Base-by-base conservation (phyloP, 2,113 vertebrate species). In the Alligator sinensis region DNA sequence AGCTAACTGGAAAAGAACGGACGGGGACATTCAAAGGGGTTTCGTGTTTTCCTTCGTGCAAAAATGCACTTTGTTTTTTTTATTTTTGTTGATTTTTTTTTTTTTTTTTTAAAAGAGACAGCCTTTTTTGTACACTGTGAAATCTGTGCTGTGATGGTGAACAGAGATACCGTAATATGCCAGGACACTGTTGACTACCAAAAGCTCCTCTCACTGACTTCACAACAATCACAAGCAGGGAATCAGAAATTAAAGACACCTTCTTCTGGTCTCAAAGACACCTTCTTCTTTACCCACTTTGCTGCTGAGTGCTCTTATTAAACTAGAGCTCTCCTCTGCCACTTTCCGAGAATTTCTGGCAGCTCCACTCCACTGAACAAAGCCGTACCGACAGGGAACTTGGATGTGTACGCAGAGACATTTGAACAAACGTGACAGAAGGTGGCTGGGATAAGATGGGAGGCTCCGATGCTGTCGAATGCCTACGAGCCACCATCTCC, bases 271-370 rank as follows among this genome's bases (percentile, higher is more conserved):
- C 93, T 96, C 4, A 0, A 91, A 88, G 84, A 89, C 75, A 79
- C 11, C 62, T 84, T 70, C 84, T 89, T 96, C 87, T 96, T 82
- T 94, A 81, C 88, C 81, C 92, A 97, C 94, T 97, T 97, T 96
- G 96, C 97, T 97, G 97, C 97, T 96, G 95, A 97, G 88, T 89
- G 96, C 27, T 83, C 96, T 97, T 89, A 94, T 84, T 95, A 95
- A 97, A 89, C 80, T 38, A 96, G 72, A 94, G 86, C 30, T 93
- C 62, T 77, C 86, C 79, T 30, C 25, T 61, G 28, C 86, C 75
- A 47, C 89, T 88, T 91, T 86, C 94, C 89, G 77, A 89, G 90
- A 89, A 86, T 87, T 86, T 90, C 62, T 0, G 1, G 74, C 84
- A 96, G 79, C 84, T 79, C 80, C 88, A 86, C 54, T 28, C 80